phyloP scores from a whole-genome alignment of 2,797 vertebrate species.

The Sebastes nivosus region DNA sequence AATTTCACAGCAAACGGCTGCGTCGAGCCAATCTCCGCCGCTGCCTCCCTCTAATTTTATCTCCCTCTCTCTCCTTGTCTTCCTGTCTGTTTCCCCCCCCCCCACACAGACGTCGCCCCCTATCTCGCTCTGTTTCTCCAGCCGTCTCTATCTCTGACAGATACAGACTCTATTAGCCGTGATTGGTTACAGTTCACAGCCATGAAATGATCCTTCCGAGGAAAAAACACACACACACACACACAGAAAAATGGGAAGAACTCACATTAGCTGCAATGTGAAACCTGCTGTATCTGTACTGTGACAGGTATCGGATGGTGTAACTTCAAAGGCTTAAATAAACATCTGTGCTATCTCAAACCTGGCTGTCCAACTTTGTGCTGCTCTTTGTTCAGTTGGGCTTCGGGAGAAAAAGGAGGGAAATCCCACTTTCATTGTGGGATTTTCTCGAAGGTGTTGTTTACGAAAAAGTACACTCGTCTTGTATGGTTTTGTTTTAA shows the following conservation, averaged over 20 bases:
- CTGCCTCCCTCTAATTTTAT: slow-evolving; percentile 53
- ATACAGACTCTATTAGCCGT: slow-evolving; percentile 69
- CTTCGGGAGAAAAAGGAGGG: not conserved
- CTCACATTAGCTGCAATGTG: slow-evolving; percentile 15
- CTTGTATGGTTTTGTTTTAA: slow-evolving; percentile 33
- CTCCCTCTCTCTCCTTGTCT: slow-evolving; percentile 26
- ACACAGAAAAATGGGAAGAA: slow-evolving; percentile 12
- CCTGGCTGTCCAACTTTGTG: not conserved
- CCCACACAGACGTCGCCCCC: not conserved
- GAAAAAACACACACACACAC: not conserved
- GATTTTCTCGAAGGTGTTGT: slow-evolving; percentile 10
- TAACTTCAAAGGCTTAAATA: slow-evolving; percentile 10
- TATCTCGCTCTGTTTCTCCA: slow-evolving; percentile 14
- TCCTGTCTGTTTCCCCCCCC: slow-evolving; percentile 6
- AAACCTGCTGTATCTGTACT: slow-evolving; percentile 20
- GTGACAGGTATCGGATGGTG: slow-evolving; percentile 28
- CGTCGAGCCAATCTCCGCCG: slow-evolving; percentile 39
- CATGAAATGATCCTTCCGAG: slow-evolving; percentile 65
- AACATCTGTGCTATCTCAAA: slow-evolving; percentile 26
- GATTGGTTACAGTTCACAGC: slow-evolving; percentile 73
- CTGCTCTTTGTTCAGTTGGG: slow-evolving; percentile 9
- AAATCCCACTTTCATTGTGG: not conserved
- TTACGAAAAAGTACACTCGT: not conserved
- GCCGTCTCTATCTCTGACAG: slow-evolving; percentile 54
- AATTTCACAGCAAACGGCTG: slow-evolving; percentile 64